phyloP scores from a whole-genome alignment of 2,113 vertebrate genomes.

The Bostrychus sinensis region DNA sequence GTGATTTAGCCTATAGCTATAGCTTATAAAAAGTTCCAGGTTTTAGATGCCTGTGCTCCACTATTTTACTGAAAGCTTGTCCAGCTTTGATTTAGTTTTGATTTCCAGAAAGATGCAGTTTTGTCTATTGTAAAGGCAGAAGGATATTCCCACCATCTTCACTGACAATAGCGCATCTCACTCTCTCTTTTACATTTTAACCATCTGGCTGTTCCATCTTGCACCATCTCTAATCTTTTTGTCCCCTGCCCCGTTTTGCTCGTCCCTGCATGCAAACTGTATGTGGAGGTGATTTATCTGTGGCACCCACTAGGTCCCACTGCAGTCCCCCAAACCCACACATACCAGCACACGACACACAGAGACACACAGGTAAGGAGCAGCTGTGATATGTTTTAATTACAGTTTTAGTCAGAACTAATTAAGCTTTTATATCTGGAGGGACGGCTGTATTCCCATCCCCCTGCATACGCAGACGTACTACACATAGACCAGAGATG shows the following conservation, averaged over 20 bases:
- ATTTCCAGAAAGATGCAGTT: background rate
- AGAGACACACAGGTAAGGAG: slow-evolving; percentile 82
- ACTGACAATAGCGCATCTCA: background rate
- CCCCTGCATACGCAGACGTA: slow-evolving; percentile 22
- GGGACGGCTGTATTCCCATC: slow-evolving; percentile 70
- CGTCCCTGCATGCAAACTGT: slow-evolving; percentile 69
- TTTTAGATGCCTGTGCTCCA: background rate
- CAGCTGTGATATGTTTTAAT: slow-evolving; percentile 93
- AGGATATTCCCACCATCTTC: background rate
- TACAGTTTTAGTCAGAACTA: slow-evolving; percentile 93
- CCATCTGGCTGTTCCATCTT: slow-evolving; percentile 24
- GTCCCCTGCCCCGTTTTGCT: slow-evolving; percentile 38
- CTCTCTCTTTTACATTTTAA: slow-evolving; percentile 28
- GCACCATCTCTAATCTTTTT: slow-evolving; percentile 55
- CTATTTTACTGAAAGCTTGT: background rate
- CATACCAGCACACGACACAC: slow-evolving; percentile 29
- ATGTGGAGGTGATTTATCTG: slow-evolving; percentile 84
- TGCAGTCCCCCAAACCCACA: slow-evolving; percentile 48
- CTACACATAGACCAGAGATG: background rate
- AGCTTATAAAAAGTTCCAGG: background rate
- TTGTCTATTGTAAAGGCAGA: background rate
- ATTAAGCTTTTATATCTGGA: slow-evolving; percentile 89
- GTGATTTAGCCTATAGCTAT: too few species aligned
- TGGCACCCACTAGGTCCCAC: slow-evolving; percentile 80
- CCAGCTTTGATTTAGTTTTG: background rate